Evolutionary conservation across 2,888 invertebrate genomes (phyloP), one percentile per base, ranked within the genome.

Genomic region (Drosophila phalerata): DNA sequence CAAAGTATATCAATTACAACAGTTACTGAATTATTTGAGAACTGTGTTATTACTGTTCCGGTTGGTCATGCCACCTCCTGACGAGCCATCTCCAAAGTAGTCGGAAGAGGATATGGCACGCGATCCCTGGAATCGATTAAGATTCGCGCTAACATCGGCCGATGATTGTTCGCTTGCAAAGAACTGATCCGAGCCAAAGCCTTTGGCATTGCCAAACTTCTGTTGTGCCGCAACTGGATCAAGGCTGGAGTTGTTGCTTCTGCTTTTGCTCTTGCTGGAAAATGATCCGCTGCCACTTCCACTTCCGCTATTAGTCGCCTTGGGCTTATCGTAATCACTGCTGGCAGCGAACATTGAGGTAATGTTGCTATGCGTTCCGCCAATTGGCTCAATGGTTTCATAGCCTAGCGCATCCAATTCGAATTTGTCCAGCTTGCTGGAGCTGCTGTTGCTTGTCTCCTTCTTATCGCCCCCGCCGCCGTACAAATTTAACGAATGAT

Each of bases 141-240:
- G 92, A 92, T 94, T 95, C 13, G 79, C 76, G 40, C 86, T 83
- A 3, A 79, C 58, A 55, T 89, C 86, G n/a, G 78, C 49, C 86
- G 94, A 93, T 15, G 80, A 79, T 65, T 92, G 91, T 69, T 94
- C 94, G 85, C 96, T 97, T 8, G 97, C 97, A 92, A 99, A 99
- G 94, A 95, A 99, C 93, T 98, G 98, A 91, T 98, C 98, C 0
- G 99, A 99, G 66, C 99, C 99, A 90, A 99, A 99, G 13, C 98
- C 97, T 93, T 99, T 99, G 3, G 99, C 98, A 85, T 96, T 96
- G 53, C 98, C 99, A 92, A 99, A 99, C 93, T 99, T 99, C 93
- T 97, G 97, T 92, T 97, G 97, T 22, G 98, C 98, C 69, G 96
- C 81, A 4, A 84, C 82, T 5, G 85, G 89, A 60, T 86, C 89